Conservation (phyloP, 2,113 vertebrate species). For the Caretta caretta region DNA sequence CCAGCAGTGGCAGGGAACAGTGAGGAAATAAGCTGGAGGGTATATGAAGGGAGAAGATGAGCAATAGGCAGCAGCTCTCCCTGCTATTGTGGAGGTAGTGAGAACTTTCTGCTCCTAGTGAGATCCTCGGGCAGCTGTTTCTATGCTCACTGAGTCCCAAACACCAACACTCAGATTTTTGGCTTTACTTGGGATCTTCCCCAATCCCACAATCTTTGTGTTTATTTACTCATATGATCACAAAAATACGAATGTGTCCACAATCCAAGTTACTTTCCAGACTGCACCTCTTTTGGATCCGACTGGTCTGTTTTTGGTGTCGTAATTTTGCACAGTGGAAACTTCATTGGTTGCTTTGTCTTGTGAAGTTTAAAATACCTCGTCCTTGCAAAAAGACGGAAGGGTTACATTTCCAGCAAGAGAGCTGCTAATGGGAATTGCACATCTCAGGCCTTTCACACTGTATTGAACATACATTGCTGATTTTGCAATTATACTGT, state of each 20-base stretch:
- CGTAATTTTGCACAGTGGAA: not conserved
- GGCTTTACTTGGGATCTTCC: not conserved
- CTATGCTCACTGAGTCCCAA: not conserved
- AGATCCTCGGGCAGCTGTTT: not conserved
- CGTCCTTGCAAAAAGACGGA: not conserved
- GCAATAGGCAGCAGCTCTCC: not conserved
- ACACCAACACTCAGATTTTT: not conserved
- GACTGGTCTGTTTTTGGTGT: not conserved
- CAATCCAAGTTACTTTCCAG: not conserved
- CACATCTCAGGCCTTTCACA: not conserved
- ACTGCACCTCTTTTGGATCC: not conserved
- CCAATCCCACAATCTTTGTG: not conserved
- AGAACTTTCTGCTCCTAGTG: not conserved
- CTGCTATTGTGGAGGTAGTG: no score
- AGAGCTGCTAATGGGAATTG: not conserved
- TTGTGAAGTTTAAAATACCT: not conserved
- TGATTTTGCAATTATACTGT: not conserved
- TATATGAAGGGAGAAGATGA: fast-evolving
- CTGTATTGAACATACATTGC: fast-evolving
- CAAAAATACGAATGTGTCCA: not conserved
- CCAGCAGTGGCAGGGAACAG: not conserved
- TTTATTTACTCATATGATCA: not conserved
- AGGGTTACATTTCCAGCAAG: not conserved
- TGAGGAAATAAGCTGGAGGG: not conserved
- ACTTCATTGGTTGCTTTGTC: not conserved